Percentiles rank a stretch among this genome's conserved stretches.
These are phyloP conservation scores for Scomber colias DNA, from an alignment of 2,113 vertebrate genomes.

Conservation along the genomic window DNA sequence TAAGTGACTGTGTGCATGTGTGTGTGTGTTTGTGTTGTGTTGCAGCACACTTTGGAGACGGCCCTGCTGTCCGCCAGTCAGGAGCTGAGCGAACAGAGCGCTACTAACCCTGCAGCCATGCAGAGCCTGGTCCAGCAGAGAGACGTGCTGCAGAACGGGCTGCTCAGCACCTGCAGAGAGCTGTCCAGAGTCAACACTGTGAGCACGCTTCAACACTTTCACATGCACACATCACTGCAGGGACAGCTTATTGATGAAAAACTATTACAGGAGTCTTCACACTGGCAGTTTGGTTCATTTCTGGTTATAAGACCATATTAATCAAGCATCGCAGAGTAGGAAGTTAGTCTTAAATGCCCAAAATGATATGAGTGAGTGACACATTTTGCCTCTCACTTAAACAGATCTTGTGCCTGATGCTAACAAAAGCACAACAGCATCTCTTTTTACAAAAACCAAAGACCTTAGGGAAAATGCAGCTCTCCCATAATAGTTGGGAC, in stretches of 20 bases:
- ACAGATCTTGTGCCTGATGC: too few species aligned
- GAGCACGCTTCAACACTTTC: slow-evolving; percentile 62
- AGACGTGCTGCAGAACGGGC: slow-evolving; percentile 93
- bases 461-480: too few species aligned
- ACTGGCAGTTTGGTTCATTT: background rate
- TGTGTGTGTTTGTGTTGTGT: slow-evolving; percentile 12
- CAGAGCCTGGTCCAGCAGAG: slow-evolving; percentile 93
- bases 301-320: too few species aligned
- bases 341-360: too few species aligned
- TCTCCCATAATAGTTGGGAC: too few species aligned
- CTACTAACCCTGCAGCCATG: slow-evolving; percentile 85
- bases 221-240: background rate
- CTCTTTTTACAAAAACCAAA: too few species aligned
- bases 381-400: too few species aligned
- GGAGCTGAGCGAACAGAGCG: slow-evolving; percentile 92
- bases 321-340: too few species aligned
- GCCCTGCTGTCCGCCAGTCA: slow-evolving; percentile 96
- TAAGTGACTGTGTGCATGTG: slow-evolving; percentile 1
- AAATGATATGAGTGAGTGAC: too few species aligned
- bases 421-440: too few species aligned
- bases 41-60: slow-evolving; percentile 96
- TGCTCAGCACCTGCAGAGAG: slow-evolving; percentile 96
- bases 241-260: background rate
- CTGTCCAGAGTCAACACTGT: slow-evolving; percentile 90
- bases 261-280: background rate